Percentiles rank a stretch among this genome's conserved stretches.
These are phyloP conservation scores for Criorhina ranunculi DNA, from an alignment of 2,888 invertebrate genomes.

Conservation along the genomic window DNA sequence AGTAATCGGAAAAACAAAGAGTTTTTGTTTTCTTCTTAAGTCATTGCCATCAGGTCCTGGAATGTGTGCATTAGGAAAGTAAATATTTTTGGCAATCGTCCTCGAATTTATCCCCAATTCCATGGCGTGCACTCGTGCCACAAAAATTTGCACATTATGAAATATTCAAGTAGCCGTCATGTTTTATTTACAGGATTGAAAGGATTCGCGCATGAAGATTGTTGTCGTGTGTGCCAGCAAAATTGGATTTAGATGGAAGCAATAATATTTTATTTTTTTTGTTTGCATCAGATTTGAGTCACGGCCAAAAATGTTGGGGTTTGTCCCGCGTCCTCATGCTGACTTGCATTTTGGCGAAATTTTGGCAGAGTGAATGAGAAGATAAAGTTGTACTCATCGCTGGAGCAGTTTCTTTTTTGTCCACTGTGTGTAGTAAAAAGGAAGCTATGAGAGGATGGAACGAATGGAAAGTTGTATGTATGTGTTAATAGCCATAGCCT, in stretches of 20 bases:
- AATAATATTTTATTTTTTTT: conserved; percentile 37
- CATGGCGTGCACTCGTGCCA: not conserved
- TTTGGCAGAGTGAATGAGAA: conserved; percentile 13
- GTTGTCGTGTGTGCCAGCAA: conserved; percentile 16
- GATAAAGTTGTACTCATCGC: not conserved
- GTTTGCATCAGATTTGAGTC: conserved; percentile 24
- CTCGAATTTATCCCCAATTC: conserved; percentile 12
- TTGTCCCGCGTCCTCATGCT: not conserved
- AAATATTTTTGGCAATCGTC: conserved; percentile 38
- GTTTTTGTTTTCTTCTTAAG: conserved; percentile 11
- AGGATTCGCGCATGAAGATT: conserved; percentile 12
- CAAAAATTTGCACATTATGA: conserved; percentile 27
- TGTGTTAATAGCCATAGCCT: conserved; percentile 1
- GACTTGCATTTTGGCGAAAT: not conserved
- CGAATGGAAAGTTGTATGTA: not conserved
- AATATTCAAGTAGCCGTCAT: conserved; percentile 36
- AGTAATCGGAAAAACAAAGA: conserved; percentile 12
- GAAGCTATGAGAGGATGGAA: not conserved
- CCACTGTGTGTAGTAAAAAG: not conserved
- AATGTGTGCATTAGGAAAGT: conserved; percentile 20
- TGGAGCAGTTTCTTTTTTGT: not conserved
- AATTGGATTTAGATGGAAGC: conserved; percentile 25
- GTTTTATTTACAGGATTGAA: conserved; percentile 44
- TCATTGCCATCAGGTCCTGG: conserved; percentile 7
- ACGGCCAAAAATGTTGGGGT: conserved; percentile 35